Base-by-base conservation (phyloP, 2,797 vertebrate genomes). In the Hyperoplus immaculatus region DNA sequence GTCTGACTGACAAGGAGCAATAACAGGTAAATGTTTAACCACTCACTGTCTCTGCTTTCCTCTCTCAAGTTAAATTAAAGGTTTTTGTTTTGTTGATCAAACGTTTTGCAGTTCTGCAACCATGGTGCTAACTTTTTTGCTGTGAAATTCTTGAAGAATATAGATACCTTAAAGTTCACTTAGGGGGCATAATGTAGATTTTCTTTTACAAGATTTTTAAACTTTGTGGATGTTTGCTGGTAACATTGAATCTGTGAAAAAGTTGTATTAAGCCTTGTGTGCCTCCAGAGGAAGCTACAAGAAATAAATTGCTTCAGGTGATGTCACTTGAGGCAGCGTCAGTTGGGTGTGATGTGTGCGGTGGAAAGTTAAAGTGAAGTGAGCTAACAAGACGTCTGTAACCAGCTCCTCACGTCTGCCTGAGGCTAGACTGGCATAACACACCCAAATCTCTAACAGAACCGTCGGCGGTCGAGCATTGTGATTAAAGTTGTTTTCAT, bases 11-110 rank as follows among this genome's bases (percentile, higher is more conserved):
- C 64, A 65, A 54, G 50, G 3, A 71, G 76, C 71, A 81, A 14
- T 74, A 73, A 72, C 29, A 71, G 57, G 64, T 76, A 82, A 87
- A 85, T 79, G 81, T 87, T 89, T 86, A 89, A 90, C 74, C 46
- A 57, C 65, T 77, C 46, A 15, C 36, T 74, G 58, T 67, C 74
- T 63, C 29, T 57, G 49, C 47, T 65, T 78, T 41, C 14, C 18
- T 50, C 8, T 18, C 16, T 62, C 18, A 36, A 13, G 21, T 15
- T 29, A 36, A 47, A 67, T 69, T 43, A 66, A 72, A 59, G 1
- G 3, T 29, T n/a, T 58, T 65, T 39, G 10, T 21, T 50, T 47
- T 21, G 8, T 56, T 43, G 53, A 10, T 21, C 1, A 1, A 60
- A 5, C 14, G 4, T 67, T 21, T 75, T 54, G 53, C 9, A 60